Evolutionary conservation across 2,888 invertebrate genomes (phyloP).

Genomic region (Morinoia aosen): DNA sequence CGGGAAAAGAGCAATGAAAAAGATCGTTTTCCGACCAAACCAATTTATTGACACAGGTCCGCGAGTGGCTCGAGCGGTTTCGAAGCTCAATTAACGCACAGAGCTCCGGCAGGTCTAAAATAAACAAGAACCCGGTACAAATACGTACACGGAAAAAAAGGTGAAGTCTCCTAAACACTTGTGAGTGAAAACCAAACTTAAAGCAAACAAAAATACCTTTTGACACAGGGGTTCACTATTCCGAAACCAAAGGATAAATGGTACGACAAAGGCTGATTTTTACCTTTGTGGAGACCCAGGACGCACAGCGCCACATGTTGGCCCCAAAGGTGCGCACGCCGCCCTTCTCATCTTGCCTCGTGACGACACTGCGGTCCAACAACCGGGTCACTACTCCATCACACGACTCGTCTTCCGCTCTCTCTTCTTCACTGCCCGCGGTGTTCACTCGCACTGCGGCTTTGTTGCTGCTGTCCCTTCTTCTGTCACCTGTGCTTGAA

Average conservation of each 20-base stretch:
- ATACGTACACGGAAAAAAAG: not conserved
- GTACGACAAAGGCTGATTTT: not conserved
- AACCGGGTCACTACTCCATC: slow-evolving; percentile 28
- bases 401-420: slow-evolving; percentile 36
- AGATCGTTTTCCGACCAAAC: not conserved
- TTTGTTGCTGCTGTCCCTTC: not conserved
- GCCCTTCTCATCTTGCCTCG: slow-evolving; percentile 38
- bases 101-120: not conserved
- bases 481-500: not conserved
- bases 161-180: too few relatives aligned
- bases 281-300: slow-evolving; percentile 65
- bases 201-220: not conserved
- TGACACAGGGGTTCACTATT: not conserved
- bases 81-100: not conserved
- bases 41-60: not conserved
- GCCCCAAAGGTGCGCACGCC: slow-evolving; percentile 58
- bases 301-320: slow-evolving; percentile 64
- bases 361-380: slow-evolving; percentile 16
- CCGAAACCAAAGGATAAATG: not conserved
- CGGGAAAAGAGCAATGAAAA: too few relatives aligned
- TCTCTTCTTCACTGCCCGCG: slow-evolving; percentile 40
- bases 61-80: not conserved
- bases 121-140: not conserved
- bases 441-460: slow-evolving; percentile 30
- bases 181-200: not conserved